These are phyloP conservation scores for Meteorus sp. DNA, from an alignment of 1,140 invertebrate genomes.

Conservation along the genomic window DNA sequence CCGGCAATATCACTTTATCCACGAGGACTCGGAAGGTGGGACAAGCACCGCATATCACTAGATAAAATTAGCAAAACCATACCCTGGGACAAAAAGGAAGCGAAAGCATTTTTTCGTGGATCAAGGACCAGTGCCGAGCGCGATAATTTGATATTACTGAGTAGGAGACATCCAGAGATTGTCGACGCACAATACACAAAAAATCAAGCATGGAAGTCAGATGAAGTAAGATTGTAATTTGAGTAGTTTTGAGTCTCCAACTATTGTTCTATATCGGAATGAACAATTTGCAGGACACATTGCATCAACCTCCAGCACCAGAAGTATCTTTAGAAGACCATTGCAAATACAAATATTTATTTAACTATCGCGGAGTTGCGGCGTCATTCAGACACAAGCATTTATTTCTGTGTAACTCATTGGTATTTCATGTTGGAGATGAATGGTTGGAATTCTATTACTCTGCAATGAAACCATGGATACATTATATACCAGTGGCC, in stretches of 20 bases:
- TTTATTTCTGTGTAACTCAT: slow-evolving; percentile 88
- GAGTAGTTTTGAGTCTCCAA: slow-evolving; percentile 5
- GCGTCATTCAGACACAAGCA: slow-evolving; percentile 97
- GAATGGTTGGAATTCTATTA: slow-evolving; percentile 98
- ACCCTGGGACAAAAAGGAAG: slow-evolving; percentile 79
- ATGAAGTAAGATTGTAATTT: slow-evolving; percentile 62
- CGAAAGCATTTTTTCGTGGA: slow-evolving; percentile 86
- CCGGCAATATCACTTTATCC: slow-evolving; percentile 94
- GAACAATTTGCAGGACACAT: slow-evolving; percentile 72
- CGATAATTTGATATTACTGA: slow-evolving; percentile 86
- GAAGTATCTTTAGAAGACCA: slow-evolving; percentile 91
- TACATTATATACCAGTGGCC: slow-evolving; percentile 92
- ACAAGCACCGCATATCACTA: slow-evolving; percentile 75
- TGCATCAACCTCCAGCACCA: slow-evolving; percentile 75
- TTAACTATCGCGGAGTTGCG: slow-evolving; percentile 95
- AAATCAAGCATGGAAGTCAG: slow-evolving; percentile 98
- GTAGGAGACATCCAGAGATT: slow-evolving; percentile 74
- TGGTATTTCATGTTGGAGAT: slow-evolving; percentile 95
- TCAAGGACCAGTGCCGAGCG: slow-evolving; percentile 90
- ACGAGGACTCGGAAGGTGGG: slow-evolving; percentile 91
- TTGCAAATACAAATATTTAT: slow-evolving; percentile 92
- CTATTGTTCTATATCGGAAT: background rate
- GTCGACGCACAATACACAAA: slow-evolving; percentile 95
- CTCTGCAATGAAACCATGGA: slow-evolving; percentile 87
- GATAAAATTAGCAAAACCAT: slow-evolving; percentile 65